These are phyloP conservation scores for Papilio aristodemus DNA, from an alignment of 1,140 invertebrate species.

Conservation along the genomic window DNA sequence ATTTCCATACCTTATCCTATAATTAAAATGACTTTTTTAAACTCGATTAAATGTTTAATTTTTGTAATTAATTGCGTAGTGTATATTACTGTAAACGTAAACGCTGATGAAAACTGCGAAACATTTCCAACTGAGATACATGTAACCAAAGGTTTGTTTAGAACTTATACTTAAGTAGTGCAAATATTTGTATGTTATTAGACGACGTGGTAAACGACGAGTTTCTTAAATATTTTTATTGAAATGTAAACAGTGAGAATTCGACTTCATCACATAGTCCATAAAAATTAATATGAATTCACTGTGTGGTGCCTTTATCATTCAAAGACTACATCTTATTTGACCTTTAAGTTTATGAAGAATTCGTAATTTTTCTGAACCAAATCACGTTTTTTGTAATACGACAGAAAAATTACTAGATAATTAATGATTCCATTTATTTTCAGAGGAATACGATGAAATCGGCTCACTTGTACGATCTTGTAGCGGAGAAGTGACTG, in stretches of 20 bases:
- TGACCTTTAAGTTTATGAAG: too few relatives aligned
- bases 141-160: slow-evolving; percentile 65
- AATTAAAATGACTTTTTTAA: slow-evolving; percentile 18
- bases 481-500: slow-evolving; percentile 91
- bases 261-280: too few relatives aligned
- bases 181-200: slow-evolving; percentile 1
- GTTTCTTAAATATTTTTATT: too few relatives aligned
- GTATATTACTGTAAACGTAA: slow-evolving; percentile 42
- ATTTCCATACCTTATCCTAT: not conserved
- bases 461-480: slow-evolving; percentile 88
- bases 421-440: slow-evolving; percentile 36
- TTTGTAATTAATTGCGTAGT: slow-evolving; percentile 42
- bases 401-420: not conserved
- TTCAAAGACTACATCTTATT: too few relatives aligned
- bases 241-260: too few relatives aligned
- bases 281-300: too few relatives aligned
- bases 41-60: not conserved
- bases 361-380: too few relatives aligned
- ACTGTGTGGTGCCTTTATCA: too few relatives aligned
- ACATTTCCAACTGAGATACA: slow-evolving; percentile 68
- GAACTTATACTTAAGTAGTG: slow-evolving; percentile 21
- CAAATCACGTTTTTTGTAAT: too few relatives aligned
- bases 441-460: slow-evolving; percentile 92
- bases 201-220: too few relatives aligned
- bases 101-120: slow-evolving; percentile 68